phyloP scores from a whole-genome alignment of 2,888 invertebrate genomes.

The Heteromyza rotundicornis region DNA sequence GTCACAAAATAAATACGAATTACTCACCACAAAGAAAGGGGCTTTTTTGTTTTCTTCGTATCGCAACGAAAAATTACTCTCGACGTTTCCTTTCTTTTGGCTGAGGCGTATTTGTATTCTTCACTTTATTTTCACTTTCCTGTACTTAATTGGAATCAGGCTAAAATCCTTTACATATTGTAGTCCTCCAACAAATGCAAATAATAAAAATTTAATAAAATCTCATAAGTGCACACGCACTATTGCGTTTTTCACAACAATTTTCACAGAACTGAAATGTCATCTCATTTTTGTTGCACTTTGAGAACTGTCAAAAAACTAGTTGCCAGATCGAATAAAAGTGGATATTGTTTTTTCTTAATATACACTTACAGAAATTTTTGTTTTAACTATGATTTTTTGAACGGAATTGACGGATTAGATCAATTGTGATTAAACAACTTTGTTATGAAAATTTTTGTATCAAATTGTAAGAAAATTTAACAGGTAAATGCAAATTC shows the following conservation, averaged over 20 bases:
- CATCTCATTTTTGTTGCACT: background rate
- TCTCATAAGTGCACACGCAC: background rate
- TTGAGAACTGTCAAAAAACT: background rate
- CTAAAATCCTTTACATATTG: background rate
- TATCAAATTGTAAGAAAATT: too few relatives aligned
- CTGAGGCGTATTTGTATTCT: too few relatives aligned
- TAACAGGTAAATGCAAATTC: too few relatives aligned
- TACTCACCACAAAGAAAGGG: constrained; percentile 5
- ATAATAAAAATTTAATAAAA: background rate
- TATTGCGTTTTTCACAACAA: background rate
- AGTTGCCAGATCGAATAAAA: too few relatives aligned
- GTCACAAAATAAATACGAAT: background rate
- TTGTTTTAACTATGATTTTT: too few relatives aligned
- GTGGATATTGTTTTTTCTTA: too few relatives aligned
- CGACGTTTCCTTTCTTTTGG: background rate
- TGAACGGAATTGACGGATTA: too few relatives aligned
- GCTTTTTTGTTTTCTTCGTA: background rate
- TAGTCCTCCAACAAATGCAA: background rate
- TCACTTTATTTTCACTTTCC: too few relatives aligned
- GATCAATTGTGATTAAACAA: too few relatives aligned
- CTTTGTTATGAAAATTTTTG: too few relatives aligned
- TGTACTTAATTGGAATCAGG: too few relatives aligned
- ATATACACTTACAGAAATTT: too few relatives aligned
- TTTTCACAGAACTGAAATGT: background rate
- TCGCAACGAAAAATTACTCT: background rate